These are phyloP conservation scores for Sorex fumeus DNA, from an alignment of 2,113 vertebrate genomes.

Conservation along the genomic window DNA sequence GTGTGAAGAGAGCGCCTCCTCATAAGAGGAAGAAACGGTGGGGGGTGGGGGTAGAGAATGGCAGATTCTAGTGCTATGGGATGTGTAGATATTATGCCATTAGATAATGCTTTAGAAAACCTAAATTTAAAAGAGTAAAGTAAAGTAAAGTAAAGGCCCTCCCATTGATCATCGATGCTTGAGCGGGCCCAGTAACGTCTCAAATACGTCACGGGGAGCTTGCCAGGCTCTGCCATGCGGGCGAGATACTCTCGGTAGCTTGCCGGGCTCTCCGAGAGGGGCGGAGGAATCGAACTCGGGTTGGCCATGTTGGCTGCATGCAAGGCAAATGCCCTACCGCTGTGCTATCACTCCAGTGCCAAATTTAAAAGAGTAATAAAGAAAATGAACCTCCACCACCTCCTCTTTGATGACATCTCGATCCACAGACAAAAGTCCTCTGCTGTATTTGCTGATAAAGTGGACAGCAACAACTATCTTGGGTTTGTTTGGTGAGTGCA, in stretches of 20 bases:
- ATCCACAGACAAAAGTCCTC: conserved; percentile 99
- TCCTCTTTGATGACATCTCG: conserved; percentile 99
- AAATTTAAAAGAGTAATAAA: conserved; percentile 96
- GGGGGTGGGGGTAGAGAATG: conserved; percentile 97
- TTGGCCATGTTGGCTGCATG: too few relatives aligned
- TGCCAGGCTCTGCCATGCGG: too few relatives aligned
- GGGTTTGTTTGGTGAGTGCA: conserved; percentile 98
- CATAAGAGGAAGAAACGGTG: conserved; percentile 98
- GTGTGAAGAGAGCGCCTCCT: conserved; percentile 98
- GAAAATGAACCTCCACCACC: conserved; percentile 98
- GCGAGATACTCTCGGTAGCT: too few relatives aligned
- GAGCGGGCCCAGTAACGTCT: too few relatives aligned
- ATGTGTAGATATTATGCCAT: conserved; percentile 99
- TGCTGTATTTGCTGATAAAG: conserved; percentile 99
- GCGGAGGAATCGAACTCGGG: too few relatives aligned
- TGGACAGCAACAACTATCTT: conserved; percentile 95
- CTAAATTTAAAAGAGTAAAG: conserved; percentile 99
- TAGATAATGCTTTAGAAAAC: conserved; percentile 99
- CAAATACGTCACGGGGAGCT: too few relatives aligned
- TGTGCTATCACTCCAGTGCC: too few relatives aligned
- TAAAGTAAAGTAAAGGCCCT: too few relatives aligned
- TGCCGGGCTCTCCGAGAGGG: too few relatives aligned
- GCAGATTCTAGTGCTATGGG: conserved; percentile 99
- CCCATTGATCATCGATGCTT: too few relatives aligned
- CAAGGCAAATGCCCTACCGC: too few relatives aligned